These are phyloP conservation scores for Reticulitermes speratus DNA, from an alignment of 1,140 invertebrate genomes.

Conservation along the genomic window DNA sequence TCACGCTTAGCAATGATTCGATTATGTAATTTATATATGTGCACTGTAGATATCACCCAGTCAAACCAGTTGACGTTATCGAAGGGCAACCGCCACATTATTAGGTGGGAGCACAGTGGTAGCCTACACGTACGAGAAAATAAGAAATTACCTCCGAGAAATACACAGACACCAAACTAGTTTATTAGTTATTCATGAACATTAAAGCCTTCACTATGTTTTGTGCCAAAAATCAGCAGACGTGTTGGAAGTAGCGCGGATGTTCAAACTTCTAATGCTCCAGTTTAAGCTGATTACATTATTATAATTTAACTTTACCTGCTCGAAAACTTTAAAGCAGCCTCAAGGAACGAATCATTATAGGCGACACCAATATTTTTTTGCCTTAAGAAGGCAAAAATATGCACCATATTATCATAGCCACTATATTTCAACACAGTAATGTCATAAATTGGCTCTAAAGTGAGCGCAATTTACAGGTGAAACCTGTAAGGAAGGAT, in stretches of 20 bases:
- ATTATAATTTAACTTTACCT: neutral
- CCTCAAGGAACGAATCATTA: neutral
- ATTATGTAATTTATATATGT: neutral
- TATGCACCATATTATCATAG: no score
- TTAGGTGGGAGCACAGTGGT: neutral
- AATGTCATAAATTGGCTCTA: no score
- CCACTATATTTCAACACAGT: no score
- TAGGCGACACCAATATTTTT: no score
- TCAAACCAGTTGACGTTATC: neutral
- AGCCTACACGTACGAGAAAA: neutral
- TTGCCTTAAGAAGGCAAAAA: no score
- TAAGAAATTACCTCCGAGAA: neutral
- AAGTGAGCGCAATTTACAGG: no score
- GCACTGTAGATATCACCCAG: neutral
- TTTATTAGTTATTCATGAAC: constrained; percentile 13
- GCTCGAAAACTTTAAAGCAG: neutral
- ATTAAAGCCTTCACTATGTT: neutral
- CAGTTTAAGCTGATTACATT: neutral
- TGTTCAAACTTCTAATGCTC: neutral
- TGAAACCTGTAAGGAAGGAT: no score
- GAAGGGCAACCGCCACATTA: neutral
- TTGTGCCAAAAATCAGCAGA: neutral
- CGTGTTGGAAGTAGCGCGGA: neutral
- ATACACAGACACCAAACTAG: neutral
- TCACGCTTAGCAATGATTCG: neutral